These are phyloP conservation scores for Coptodon bakossiorum DNA, from an alignment of 2,113 vertebrate genomes.

Conservation along the genomic window DNA sequence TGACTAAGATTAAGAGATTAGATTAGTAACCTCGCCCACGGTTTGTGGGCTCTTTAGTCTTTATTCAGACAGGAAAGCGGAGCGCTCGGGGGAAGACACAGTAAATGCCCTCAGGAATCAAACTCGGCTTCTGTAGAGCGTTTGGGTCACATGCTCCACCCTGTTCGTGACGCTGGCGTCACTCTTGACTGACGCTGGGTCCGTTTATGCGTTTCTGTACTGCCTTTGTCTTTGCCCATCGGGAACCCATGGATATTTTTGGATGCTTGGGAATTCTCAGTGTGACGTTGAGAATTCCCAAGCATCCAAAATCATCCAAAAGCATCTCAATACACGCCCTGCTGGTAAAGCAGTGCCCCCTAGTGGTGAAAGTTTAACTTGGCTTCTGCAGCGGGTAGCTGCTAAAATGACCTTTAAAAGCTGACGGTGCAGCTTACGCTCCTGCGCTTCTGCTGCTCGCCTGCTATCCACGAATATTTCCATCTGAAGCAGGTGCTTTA, in stretches of 20 bases:
- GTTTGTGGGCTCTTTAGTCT: not conserved
- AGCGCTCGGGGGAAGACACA: accelerated
- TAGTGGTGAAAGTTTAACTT: not conserved
- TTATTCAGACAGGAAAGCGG: not conserved
- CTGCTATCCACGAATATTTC: not conserved
- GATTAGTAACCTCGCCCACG: accelerated
- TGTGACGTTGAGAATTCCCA: not conserved
- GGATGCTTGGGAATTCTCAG: not conserved
- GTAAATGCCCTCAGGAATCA: not conserved
- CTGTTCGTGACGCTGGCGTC: not conserved
- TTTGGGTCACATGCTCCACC: not conserved
- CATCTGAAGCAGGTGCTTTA: not conserved
- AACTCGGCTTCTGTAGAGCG: not conserved
- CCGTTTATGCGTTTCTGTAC: accelerated
- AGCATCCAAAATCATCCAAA: not conserved
- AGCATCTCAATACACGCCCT: not conserved
- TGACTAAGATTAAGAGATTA: not conserved
- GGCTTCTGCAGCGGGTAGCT: accelerated
- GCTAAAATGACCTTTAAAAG: not conserved
- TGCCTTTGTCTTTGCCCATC: not conserved
- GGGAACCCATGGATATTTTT: not conserved
- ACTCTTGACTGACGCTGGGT: not conserved
- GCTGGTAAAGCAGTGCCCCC: not conserved
- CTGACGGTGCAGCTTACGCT: not conserved
- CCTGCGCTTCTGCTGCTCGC: not conserved